Evolutionary conservation across 2,888 invertebrate species (phyloP).

Genomic region (Drosophila diplacantha): DNA sequence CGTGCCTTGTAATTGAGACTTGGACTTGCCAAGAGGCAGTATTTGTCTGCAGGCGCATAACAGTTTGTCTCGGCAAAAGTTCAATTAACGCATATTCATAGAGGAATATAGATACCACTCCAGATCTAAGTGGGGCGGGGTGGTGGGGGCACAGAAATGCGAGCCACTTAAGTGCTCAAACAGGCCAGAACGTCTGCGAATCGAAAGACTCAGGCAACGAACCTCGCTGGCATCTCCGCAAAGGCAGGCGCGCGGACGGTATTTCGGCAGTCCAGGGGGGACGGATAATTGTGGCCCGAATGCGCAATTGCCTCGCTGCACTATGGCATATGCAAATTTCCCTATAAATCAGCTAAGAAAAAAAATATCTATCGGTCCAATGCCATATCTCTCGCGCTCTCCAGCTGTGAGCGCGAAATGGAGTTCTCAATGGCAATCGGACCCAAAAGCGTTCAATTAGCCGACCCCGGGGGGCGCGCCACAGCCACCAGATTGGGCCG

Average conservation of each 20-base stretch:
- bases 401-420: constrained; percentile 67
- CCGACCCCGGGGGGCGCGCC: constrained; percentile 34
- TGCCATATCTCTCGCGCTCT: constrained; percentile 18
- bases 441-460: constrained; percentile 57
- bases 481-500: constrained; percentile 17
- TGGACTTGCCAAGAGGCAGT: constrained; percentile 21
- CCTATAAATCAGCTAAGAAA: constrained; percentile 63
- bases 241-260: not conserved
- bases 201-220: constrained; percentile 72
- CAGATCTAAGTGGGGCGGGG: not conserved
- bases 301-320: constrained; percentile 25
- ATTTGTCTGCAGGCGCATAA: constrained; percentile 60
- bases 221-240: constrained; percentile 40
- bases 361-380: constrained; percentile 28
- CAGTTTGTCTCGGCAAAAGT: constrained; percentile 70
- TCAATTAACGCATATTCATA: constrained; percentile 70
- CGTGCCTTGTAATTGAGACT: constrained; percentile 54
- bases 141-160: constrained; percentile 2
- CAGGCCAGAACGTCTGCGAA: constrained; percentile 74
- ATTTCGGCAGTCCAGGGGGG: not conserved
- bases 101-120: constrained; percentile 9
- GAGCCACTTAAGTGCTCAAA: constrained; percentile 68
- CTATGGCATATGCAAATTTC: constrained; percentile 67
- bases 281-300: not conserved
- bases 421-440: constrained; percentile 61